These are phyloP conservation scores for Mustelus asterias DNA, from an alignment of 2,113 vertebrate species.

Conservation along the genomic window DNA sequence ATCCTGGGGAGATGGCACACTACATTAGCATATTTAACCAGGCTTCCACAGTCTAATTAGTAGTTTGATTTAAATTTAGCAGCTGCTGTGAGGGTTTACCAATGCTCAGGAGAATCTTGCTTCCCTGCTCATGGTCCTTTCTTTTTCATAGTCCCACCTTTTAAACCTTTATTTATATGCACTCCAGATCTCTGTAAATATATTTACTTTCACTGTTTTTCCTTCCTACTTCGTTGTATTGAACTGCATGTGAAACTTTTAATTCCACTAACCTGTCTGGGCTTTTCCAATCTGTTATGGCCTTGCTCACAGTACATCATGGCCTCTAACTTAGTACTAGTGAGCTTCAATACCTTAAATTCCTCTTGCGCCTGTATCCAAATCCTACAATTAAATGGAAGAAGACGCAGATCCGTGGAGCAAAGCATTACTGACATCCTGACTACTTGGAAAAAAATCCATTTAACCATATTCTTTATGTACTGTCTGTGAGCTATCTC, in stretches of 20 bases:
- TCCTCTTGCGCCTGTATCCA: neutral
- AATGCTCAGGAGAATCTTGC: no score
- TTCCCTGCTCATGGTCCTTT: neutral
- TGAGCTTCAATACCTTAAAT: neutral
- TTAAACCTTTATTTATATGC: neutral
- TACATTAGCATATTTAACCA: neutral
- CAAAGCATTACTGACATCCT: neutral
- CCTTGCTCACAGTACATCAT: neutral
- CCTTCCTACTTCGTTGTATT: neutral
- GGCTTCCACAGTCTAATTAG: neutral
- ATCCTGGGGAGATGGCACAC: neutral
- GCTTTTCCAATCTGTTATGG: neutral
- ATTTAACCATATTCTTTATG: neutral
- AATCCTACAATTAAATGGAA: neutral
- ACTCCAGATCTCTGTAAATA: neutral
- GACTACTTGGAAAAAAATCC: neutral
- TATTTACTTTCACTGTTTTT: neutral
- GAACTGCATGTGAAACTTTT: neutral
- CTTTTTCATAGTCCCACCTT: neutral
- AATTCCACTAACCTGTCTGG: neutral
- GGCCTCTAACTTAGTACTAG: no score
- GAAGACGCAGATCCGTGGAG: neutral
- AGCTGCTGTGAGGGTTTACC: neutral
- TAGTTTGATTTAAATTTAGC: neutral
- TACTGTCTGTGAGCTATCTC: neutral